A percentile compares a stretch with the other conserved stretches of the same genome.
Evolutionary conservation across 92 coral and sea anemone genomes (phyloP).

Genomic region (Siderastrea radians): DNA sequence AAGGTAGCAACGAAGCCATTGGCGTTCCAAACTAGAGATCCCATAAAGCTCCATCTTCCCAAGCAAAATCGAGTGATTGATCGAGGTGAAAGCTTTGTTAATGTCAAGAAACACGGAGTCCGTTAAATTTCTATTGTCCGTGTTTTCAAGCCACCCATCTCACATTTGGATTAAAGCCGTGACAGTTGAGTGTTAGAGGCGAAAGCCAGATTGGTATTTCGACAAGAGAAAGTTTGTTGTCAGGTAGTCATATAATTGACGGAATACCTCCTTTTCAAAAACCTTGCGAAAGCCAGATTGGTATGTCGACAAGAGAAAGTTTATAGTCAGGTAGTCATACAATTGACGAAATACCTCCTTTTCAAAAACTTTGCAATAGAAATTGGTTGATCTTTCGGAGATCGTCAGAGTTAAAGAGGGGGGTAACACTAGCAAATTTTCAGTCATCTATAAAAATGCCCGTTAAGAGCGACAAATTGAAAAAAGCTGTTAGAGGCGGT

Average conservation of each 20-base stretch:
- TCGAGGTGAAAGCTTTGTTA: slow-evolving; percentile 67
- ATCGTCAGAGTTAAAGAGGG: background rate
- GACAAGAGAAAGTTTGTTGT: slow-evolving; percentile 45
- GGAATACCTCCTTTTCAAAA: slow-evolving; percentile 49
- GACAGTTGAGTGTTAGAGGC: slow-evolving; percentile 60
- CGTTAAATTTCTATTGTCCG: slow-evolving; percentile 61
- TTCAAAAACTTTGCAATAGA: background rate
- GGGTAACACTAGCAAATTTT: slow-evolving; percentile 48
- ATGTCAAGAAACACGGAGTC: slow-evolving; percentile 67
- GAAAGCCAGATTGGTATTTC: slow-evolving; percentile 67
- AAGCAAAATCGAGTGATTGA: slow-evolving; percentile 56
- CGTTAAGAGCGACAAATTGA: slow-evolving; percentile 35
- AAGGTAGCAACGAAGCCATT: slow-evolving; percentile 61
- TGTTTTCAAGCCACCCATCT: slow-evolving; percentile 47
- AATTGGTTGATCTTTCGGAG: background rate
- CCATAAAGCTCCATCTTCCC: slow-evolving; percentile 54
- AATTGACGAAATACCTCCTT: no score
- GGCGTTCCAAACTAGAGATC: slow-evolving; percentile 8
- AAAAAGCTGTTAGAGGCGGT: slow-evolving; percentile 45
- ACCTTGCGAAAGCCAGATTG: slow-evolving; percentile 60
- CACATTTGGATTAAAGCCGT: slow-evolving; percentile 71
- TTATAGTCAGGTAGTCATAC: no score
- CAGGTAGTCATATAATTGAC: slow-evolving; percentile 57
- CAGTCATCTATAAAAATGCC: slow-evolving; percentile 57
- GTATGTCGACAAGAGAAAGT: no score